A percentile compares a stretch with the other conserved stretches of the same genome.
phyloP scores from a whole-genome alignment of 2,888 invertebrate genomes.

The Selenia dentaria region DNA sequence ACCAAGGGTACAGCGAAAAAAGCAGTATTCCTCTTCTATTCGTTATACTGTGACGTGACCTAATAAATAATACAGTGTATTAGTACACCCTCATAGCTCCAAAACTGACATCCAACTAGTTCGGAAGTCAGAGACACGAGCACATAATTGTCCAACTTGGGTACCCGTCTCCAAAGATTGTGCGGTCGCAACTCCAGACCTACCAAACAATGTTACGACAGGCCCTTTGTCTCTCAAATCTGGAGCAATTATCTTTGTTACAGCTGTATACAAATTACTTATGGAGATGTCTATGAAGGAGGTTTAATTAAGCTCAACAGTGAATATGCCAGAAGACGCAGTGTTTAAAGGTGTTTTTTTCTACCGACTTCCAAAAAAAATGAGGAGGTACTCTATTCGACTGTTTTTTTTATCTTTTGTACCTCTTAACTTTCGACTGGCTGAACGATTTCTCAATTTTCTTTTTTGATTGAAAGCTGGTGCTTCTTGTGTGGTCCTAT shows the following conservation, averaged over 20 bases:
- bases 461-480: no score
- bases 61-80: neutral
- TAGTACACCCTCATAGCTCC: conserved; percentile 26
- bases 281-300: conserved; percentile 4
- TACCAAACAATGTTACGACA: conserved; percentile 24
- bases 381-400: no score
- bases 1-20: no score
- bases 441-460: no score
- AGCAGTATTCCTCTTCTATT: no score
- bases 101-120: conserved; percentile 29
- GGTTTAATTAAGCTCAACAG: conserved; percentile 7
- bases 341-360: no score
- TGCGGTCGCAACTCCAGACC: conserved; percentile 20
- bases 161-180: conserved; percentile 15
- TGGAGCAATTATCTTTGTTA: conserved; percentile 22
- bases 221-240: conserved; percentile 29
- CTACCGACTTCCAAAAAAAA: no score
- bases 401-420: no score
- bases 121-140: conserved; percentile 24
- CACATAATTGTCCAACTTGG: conserved; percentile 46
- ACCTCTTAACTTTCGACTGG: no score
- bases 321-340: no score
- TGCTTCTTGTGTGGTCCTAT: no score
- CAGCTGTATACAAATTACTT: conserved; percentile 17
- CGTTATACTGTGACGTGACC: conserved; percentile 23